phyloP scores from a whole-genome alignment of 2,797 vertebrate species.

The Philypnodon macrostomus region DNA sequence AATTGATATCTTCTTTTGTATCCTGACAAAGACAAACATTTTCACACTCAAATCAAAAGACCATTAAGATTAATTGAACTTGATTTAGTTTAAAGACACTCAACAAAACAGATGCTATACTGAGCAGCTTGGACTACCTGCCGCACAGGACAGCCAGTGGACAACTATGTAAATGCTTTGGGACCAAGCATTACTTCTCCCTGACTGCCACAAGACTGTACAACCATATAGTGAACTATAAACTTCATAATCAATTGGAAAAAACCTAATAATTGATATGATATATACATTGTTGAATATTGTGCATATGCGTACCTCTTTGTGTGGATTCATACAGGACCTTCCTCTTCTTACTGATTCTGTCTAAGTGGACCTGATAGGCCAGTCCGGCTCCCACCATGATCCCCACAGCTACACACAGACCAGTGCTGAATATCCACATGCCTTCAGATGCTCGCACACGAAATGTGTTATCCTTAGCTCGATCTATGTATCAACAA shows the following conservation, averaged over 20 bases:
- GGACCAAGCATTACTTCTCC: too few relatives aligned
- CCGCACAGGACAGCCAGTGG: too few relatives aligned
- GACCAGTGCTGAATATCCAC: slow-evolving; percentile 69
- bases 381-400: slow-evolving; percentile 54
- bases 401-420: slow-evolving; percentile 59
- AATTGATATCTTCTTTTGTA: slow-evolving; percentile 15
- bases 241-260: too few relatives aligned
- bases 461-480: background rate
- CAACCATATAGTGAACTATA: too few relatives aligned
- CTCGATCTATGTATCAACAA: slow-evolving; percentile 32
- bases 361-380: slow-evolving; percentile 72
- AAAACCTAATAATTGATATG: too few relatives aligned
- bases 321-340: background rate
- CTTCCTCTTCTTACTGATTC: slow-evolving; percentile 46
- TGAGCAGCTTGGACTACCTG: too few relatives aligned
- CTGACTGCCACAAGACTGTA: too few relatives aligned
- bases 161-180: too few relatives aligned
- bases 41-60: background rate
- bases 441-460: slow-evolving; percentile 45
- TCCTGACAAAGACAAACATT: slow-evolving; percentile 40
- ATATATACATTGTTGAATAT: background rate
- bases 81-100: too few relatives aligned
- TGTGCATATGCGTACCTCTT: slow-evolving; percentile 33
- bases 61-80: too few relatives aligned
- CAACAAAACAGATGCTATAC: too few relatives aligned